Evolutionary conservation across 2,113 vertebrate species (phyloP).

Genomic region (Aspiorhynchus laticeps): DNA sequence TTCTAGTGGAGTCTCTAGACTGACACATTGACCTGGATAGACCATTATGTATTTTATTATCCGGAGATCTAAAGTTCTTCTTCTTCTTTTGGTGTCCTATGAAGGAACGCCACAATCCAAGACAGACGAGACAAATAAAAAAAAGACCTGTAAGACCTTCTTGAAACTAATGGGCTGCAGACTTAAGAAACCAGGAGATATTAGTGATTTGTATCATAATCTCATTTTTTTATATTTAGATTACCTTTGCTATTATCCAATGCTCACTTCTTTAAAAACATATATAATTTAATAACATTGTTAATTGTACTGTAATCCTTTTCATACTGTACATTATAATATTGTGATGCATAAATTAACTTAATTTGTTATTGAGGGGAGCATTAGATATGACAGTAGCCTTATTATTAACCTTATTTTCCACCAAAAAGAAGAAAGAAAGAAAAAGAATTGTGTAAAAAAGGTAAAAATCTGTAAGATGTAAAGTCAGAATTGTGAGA

Average conservation of each 20-base stretch:
- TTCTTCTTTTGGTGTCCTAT: constrained; percentile 32
- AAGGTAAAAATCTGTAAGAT: too few relatives aligned
- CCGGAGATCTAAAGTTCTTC: constrained; percentile 48
- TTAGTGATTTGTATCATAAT: not conserved
- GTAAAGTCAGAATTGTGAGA: too few relatives aligned
- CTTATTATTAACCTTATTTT: too few relatives aligned
- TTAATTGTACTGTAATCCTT: not conserved
- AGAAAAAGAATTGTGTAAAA: too few relatives aligned
- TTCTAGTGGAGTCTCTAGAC: constrained; percentile 45
- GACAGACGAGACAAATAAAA: constrained; percentile 2
- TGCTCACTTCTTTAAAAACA: not conserved
- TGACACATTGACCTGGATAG: constrained; percentile 50
- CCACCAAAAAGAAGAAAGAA: too few relatives aligned
- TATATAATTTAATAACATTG: not conserved
- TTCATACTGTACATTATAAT: too few relatives aligned
- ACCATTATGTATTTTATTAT: constrained; percentile 56
- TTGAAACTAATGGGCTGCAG: constrained; percentile 39
- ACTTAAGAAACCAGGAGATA: not conserved
- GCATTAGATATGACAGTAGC: too few relatives aligned
- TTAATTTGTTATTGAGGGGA: too few relatives aligned
- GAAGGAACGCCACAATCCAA: constrained; percentile 26
- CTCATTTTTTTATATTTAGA: not conserved
- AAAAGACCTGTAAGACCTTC: constrained; percentile 5
- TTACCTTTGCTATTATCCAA: not conserved
- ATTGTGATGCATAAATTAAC: not conserved